Percentiles rank a stretch among this genome's conserved stretches.
Evolutionary conservation across 1,140 invertebrate genomes (phyloP).

Genomic region (Drosophila mayri): DNA sequence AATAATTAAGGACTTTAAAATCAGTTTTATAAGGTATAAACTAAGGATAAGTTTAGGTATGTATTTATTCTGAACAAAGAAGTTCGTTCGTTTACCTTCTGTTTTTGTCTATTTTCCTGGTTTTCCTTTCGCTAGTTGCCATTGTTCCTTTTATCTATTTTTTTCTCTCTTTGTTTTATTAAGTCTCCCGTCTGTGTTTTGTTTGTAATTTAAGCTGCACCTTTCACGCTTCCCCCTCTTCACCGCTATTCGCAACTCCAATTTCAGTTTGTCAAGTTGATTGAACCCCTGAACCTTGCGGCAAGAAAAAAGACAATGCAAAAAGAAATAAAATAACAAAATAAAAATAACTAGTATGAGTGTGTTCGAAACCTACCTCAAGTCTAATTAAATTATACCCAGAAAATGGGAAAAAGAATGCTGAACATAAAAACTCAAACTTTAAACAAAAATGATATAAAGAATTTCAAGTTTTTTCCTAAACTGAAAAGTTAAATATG

Average conservation of each 20-base stretch:
- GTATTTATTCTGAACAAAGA: not conserved
- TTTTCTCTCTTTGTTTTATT: not conserved
- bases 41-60: too few relatives aligned
- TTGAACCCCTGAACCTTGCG: conserved; percentile 68
- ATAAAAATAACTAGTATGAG: conserved; percentile 7
- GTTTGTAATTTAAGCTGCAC: conserved; percentile 48
- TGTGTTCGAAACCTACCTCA: conserved; percentile 53
- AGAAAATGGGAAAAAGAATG: conserved; percentile 21
- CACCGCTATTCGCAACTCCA: conserved; percentile 31
- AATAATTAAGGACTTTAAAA: not conserved
- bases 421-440: not conserved
- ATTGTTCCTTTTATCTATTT: not conserved
- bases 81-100: not conserved
- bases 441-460: not conserved
- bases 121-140: not conserved
- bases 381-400: conserved; percentile 66
- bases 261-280: conserved; percentile 65
- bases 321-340: conserved; percentile 22
- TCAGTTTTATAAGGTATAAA: not conserved
- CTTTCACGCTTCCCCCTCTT: conserved; percentile 5
- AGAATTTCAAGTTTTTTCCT: not conserved
- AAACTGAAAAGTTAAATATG: too few relatives aligned
- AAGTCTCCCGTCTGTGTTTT: conserved; percentile 23
- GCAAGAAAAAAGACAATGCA: conserved; percentile 14
- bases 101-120: not conserved